Base-by-base conservation (phyloP, 2,888 invertebrate species). In the Dynastes grantii region DNA sequence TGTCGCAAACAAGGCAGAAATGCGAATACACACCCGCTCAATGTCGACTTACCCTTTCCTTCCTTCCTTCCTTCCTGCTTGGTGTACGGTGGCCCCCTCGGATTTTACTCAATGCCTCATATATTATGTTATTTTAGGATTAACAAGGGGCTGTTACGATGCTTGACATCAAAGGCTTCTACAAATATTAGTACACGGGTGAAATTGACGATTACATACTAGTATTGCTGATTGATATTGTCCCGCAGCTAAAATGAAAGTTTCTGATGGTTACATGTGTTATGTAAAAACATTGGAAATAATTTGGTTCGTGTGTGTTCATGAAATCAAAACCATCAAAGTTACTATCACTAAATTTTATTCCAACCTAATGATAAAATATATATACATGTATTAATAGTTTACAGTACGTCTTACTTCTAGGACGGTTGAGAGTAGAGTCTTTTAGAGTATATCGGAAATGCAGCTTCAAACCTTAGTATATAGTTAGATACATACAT, bases 91-190 rank as follows among this genome's bases (percentile, higher is more conserved):
- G 45, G 55, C 73, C 73, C 73, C 73, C 61, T 81, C 80, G 78
- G 75, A 78, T 79, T 79, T 76, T 78, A 78, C 80, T 81, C 82
- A 82, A 83, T 84, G 84, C 84, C 83, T 83, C 84, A 82, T 82
- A 83, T 85, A 87, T 86, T 86, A 85, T 86, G 86, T 85, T 86
- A 85, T 87, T 86, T 87, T 85, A 86, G 86, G 85, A 85, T 85
- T 86, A 84, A 84, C 85, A 85, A 85, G 85, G 87, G 87, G 85
- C 83, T 78, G 79, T 85, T 22, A 4, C 22, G 27, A 11, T 84
- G 85, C 85, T 86, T 85, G 84, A 88, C 86, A 87, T 87, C 87
- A 87, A 88, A 88, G 87, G 82, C 82, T 82, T 53, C n/a, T 16
- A 85, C 85, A 86, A 88, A 87, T 86, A 87, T 87, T 87, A 83